These are phyloP conservation scores for Nomia melanderi DNA, from an alignment of 1,140 invertebrate genomes.

Conservation along the genomic window DNA sequence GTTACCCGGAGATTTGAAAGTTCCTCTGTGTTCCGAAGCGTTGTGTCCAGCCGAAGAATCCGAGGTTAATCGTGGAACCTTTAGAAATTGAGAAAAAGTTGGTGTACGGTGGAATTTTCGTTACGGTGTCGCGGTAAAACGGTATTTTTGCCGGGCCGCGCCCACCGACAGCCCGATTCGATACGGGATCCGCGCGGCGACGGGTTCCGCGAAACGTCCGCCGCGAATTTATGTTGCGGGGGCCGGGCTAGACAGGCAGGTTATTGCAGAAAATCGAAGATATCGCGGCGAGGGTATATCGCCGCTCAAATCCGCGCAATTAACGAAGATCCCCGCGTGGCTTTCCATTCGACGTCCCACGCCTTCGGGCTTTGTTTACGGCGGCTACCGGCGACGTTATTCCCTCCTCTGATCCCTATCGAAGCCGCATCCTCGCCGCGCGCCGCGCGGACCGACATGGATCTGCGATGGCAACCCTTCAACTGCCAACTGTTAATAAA, in stretches of 20 bases:
- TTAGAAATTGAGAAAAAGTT: no score
- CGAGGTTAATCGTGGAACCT: no score
- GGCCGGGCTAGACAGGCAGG: conserved; percentile 3
- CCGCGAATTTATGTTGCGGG: conserved; percentile 37
- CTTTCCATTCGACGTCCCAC: conserved; percentile 68
- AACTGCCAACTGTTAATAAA: conserved; percentile 24
- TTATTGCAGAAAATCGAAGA: conserved; percentile 62
- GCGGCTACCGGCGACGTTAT: conserved; percentile 63
- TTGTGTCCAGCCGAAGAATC: no score
- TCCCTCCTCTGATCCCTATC: conserved; percentile 67
- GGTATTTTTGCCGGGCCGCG: neutral
- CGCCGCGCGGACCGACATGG: neutral
- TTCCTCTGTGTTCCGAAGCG: no score
- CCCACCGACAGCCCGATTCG: neutral
- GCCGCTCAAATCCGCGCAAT: conserved; percentile 69
- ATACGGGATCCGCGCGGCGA: neutral
- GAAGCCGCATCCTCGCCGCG: conserved; percentile 41
- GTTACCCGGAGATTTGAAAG: no score
- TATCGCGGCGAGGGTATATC: conserved; percentile 42
- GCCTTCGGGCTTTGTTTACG: conserved; percentile 72
- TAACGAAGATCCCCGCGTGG: conserved; percentile 68
- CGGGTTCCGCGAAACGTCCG: conserved; percentile 21
- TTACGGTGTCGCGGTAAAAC: no score
- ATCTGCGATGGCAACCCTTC: conserved; percentile 19
- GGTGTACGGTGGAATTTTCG: no score